Base-by-base conservation (phyloP, 2,888 invertebrate genomes). In the Stenodema calcarata region DNA sequence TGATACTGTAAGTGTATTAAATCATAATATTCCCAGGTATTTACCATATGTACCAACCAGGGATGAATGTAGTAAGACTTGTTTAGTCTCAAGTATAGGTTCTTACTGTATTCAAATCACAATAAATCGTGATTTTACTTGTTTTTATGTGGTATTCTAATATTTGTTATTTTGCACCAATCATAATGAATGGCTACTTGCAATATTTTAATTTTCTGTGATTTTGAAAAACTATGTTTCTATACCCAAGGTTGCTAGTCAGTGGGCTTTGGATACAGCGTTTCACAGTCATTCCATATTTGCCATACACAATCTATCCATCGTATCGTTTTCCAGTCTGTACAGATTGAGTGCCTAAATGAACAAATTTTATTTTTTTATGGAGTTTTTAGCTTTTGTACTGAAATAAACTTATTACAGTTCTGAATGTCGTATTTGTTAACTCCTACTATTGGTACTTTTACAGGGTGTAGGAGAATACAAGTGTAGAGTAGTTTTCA, bases 311-410 rank as follows among this genome's bases (percentile, higher is more conserved):
- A 62, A 11, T 27, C 62, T 23, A 62, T 62, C 62, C 14, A n/a
- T 35, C 16, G 28, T 16, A 30, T 78, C 44, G 44, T 41, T 30
- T 41, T 76, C 70, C 75, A 11, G n/a, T n/a, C 28, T 41, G 30
- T 41, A 78, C 27, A 23, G 44, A 78, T 78, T 14, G 44, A 4
- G 78, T 78, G 78, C 78, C 78, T 78, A 23, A 78, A 78, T 44
- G 7, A 78, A 78, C 44, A 44, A 16, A 78, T 78, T 78, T 62
- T 78, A 78, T 78, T 78, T 78, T 78, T 78, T 41, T 78, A 78
- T 78, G 44, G 23, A 78, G 44, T 78, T 78, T 78, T 78, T 41
- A 78, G 78, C 41, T 44, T 78, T 78, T 78, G 78, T 78, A 78
- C 78, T 78, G 23, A 23, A 62, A 23, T 23, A 62, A 62, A 62